Percentiles rank a stretch among this genome's conserved stretches.
phyloP scores from a whole-genome alignment of 2,888 invertebrate genomes.

The Temnothorax rugatulus region DNA sequence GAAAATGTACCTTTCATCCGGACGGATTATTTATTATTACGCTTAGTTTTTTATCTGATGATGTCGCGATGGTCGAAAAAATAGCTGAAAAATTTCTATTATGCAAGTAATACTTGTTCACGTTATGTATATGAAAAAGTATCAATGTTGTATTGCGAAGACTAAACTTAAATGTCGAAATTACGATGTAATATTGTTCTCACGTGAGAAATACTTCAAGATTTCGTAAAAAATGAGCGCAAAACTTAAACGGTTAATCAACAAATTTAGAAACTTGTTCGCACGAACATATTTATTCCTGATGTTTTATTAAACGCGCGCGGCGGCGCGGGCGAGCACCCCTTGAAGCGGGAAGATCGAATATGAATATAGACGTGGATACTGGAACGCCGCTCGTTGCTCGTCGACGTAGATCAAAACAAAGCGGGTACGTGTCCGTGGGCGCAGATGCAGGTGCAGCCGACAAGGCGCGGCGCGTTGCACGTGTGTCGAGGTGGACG shows the following conservation, averaged over 20 bases:
- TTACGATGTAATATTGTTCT: background rate
- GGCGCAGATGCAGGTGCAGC: conserved; percentile 56
- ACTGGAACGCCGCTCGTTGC: conserved; percentile 11
- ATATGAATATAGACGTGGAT: conserved; percentile 34
- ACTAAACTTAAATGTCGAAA: background rate
- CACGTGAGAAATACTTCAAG: background rate
- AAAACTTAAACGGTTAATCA: background rate
- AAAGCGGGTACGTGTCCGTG: conserved; percentile 47
- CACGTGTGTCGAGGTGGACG: conserved; percentile 53
- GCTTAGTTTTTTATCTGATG: background rate
- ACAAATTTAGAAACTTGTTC: background rate
- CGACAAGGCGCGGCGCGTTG: conserved; percentile 39
- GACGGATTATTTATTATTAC: conserved; percentile 1
- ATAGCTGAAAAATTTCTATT: background rate
- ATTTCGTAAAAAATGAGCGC: background rate
- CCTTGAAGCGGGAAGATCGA: conserved; percentile 26
- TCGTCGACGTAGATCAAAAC: conserved; percentile 57
- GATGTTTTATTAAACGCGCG: conserved; percentile 4
- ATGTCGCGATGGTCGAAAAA: background rate
- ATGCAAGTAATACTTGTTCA: background rate
- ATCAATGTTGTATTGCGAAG: background rate
- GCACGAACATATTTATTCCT: background rate
- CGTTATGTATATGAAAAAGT: background rate
- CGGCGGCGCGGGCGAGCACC: background rate
- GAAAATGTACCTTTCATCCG: conserved; percentile 46